Conservation (phyloP, 2,888 invertebrate species). For the Polyommatus iphigenia region DNA sequence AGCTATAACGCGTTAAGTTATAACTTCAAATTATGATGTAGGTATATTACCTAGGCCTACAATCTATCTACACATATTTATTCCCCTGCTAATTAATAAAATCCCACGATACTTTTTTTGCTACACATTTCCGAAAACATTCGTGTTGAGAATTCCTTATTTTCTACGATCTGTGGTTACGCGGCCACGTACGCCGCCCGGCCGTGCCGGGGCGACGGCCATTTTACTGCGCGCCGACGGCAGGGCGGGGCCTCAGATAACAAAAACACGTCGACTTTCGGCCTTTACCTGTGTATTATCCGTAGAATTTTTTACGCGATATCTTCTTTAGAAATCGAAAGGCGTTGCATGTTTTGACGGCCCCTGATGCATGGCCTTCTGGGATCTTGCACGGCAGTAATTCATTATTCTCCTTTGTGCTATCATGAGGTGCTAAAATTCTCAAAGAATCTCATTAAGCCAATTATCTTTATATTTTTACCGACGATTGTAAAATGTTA, state of each 20-base stretch:
- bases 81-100: not conserved
- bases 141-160: not conserved
- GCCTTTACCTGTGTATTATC: slow-evolving; percentile 44
- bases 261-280: slow-evolving; percentile 53
- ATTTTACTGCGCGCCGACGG: slow-evolving; percentile 48
- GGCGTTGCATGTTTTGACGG: slow-evolving; percentile 41
- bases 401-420: slow-evolving; percentile 41
- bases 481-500: not conserved
- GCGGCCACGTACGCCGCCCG: slow-evolving; percentile 38
- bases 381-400: slow-evolving; percentile 42
- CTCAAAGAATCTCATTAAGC: slow-evolving; percentile 30
- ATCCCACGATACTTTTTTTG: not conserved
- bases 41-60: not conserved
- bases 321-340: slow-evolving; percentile 40
- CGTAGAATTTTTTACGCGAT: slow-evolving; percentile 42
- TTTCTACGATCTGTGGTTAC: slow-evolving; percentile 1
- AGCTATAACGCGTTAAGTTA: not conserved
- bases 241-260: slow-evolving; percentile 66
- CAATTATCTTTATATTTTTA: slow-evolving; percentile 25
- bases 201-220: slow-evolving; percentile 42
- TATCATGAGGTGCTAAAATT: slow-evolving; percentile 44
- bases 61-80: not conserved
- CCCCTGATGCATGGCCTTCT: slow-evolving; percentile 43
- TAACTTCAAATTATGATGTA: not conserved
- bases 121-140: not conserved